phyloP scores from a whole-genome alignment of 2,888 invertebrate species.

The Eurytoma californica region DNA sequence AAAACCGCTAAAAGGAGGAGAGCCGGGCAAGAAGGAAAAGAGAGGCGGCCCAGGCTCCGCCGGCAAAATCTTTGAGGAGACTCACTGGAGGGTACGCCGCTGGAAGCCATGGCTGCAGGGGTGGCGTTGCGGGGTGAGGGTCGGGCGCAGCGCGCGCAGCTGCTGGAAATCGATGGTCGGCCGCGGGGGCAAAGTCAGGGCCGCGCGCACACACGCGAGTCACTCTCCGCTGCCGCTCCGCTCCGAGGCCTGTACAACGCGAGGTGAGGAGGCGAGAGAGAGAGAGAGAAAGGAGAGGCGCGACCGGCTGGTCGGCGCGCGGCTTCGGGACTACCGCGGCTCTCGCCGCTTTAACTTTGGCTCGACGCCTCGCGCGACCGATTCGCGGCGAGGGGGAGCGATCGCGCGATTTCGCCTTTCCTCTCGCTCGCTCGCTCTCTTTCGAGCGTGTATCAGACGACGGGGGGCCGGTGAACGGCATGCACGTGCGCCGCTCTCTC shows the following conservation, averaged over 20 bases:
- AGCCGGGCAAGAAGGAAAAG: not conserved
- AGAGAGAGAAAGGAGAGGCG: not conserved
- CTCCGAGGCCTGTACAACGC: not conserved
- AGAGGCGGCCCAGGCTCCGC: too few species aligned
- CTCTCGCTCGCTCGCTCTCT: not conserved
- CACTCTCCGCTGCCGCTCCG: not conserved
- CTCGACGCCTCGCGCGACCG: not conserved
- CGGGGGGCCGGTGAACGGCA: not conserved
- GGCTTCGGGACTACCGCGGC: slow-evolving; percentile 33
- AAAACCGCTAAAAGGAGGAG: not conserved
- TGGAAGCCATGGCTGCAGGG: slow-evolving; percentile 38
- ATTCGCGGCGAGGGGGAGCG: not conserved
- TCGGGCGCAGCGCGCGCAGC: not conserved
- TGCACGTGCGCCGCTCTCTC: not conserved
- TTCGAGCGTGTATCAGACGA: not conserved
- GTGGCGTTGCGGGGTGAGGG: not conserved
- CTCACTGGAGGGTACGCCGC: slow-evolving; percentile 48
- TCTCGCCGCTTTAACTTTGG: slow-evolving; percentile 4
- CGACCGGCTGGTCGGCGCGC: slow-evolving; percentile 38
- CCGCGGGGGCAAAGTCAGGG: slow-evolving; percentile 40
- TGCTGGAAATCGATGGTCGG: slow-evolving; percentile 16
- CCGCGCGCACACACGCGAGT: not conserved
- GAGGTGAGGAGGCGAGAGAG: not conserved
- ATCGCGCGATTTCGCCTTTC: not conserved
- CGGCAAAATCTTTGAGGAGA: not conserved